Evolutionary conservation across 2,113 vertebrate species (phyloP), one percentile per base, ranked within the genome.

Genomic region (Camelus bactrianus): DNA sequence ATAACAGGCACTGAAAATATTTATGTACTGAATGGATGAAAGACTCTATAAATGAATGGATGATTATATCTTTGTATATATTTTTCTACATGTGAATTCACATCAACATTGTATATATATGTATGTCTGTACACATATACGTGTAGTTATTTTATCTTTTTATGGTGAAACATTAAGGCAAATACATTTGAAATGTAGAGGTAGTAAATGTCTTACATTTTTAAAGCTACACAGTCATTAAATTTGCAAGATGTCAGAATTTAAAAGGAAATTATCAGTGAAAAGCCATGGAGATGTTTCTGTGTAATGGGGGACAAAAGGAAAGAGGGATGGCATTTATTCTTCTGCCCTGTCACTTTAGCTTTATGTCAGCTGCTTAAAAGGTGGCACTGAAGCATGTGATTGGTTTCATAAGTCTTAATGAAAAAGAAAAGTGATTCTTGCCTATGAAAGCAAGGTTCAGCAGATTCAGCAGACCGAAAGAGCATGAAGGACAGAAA

Each of bases 171-270:
- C 46, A 86, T 93, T 95, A 95, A 91, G 67, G 69, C 72, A 98
- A 94, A 73, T 81, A 1, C n/a, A 94, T 98, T 98, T 97, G 96
- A 97, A 98, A 98, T 97, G 80, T 65, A 95, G 22, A 83, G 16
- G 86, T 96, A 77, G 73, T 95, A 28, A 97, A 70, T 97, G 93
- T 97, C 87, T 97, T 98, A 97, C 98, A 98, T 98, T 98, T 98
- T 98, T 98, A 94, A 98, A 97, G 97, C 98, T 97, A 97, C 58
- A 93, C 76, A 98, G 94, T 98, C 98, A 99, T 99, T 98, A 99
- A 98, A 98, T 98, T 98, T 98, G 87, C 97, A 98, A 93, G 98
- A 98, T 97, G 80, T 97, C 92, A 65, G 84, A 95, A 98, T 97
- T 93, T 95, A 70, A 98, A 98, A 97, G 95, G 86, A 98, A 98